Evolutionary conservation across 2,113 vertebrate genomes (phyloP).

Genomic region (Chamaea fasciata): DNA sequence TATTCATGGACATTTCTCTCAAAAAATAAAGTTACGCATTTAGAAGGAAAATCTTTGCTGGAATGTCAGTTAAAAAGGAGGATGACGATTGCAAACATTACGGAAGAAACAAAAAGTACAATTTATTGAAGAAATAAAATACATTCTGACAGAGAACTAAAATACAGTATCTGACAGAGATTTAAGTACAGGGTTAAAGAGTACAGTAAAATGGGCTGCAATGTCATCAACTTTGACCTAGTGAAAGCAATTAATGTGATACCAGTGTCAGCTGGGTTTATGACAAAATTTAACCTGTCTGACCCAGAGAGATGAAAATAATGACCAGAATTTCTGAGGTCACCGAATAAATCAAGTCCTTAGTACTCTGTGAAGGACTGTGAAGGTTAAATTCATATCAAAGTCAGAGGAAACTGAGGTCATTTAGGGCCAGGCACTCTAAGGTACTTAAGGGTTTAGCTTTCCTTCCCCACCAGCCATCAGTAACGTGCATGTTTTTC

Average conservation of each 20-base stretch:
- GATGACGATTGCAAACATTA: neutral
- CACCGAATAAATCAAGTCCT: neutral
- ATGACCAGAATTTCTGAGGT: neutral
- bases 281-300: slow-evolving; percentile 4
- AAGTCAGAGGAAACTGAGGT: neutral
- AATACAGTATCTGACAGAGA: neutral
- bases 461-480: neutral
- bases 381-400: neutral
- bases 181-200: neutral
- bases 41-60: neutral
- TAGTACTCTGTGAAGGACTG: neutral
- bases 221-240: neutral
- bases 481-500: neutral
- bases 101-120: neutral
- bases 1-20: neutral
- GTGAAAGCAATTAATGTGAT: slow-evolving; percentile 3
- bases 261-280: neutral
- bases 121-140: neutral
- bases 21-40: neutral
- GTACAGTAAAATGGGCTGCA: neutral
- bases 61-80: neutral
- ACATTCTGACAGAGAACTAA: neutral
- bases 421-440: neutral
- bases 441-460: neutral
- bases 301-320: neutral